Evolutionary conservation across 2,888 invertebrate genomes (phyloP).

Genomic region (Chaetogeoica ovagalla): DNA sequence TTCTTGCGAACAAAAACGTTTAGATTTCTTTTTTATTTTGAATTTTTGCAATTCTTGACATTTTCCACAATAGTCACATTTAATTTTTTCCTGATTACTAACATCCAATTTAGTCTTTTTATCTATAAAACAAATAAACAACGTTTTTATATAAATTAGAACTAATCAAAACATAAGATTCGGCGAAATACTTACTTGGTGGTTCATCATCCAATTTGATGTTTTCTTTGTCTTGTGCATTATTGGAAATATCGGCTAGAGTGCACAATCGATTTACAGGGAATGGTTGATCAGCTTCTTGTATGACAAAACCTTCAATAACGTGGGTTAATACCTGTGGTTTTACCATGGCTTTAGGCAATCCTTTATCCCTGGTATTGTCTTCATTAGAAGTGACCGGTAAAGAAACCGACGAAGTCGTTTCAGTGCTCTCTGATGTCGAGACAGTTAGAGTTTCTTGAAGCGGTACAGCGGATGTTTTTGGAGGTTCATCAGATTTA

Average conservation of each 20-base stretch:
- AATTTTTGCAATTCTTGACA: slow-evolving; percentile 44
- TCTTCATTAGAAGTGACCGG: slow-evolving; percentile 55
- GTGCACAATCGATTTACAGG: slow-evolving; percentile 72
- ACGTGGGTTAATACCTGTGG: slow-evolving; percentile 94
- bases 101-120: slow-evolving; percentile 56
- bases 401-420: slow-evolving; percentile 44
- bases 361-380: slow-evolving; percentile 56
- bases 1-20: slow-evolving; percentile 46
- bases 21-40: slow-evolving; percentile 43
- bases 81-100: slow-evolving; percentile 35
- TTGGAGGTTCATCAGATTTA: slow-evolving; percentile 56
- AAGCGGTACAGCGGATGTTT: slow-evolving; percentile 58
- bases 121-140: slow-evolving; percentile 56
- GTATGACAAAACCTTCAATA: slow-evolving; percentile 95
- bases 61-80: slow-evolving; percentile 48
- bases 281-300: slow-evolving; percentile 88
- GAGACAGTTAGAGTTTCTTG: slow-evolving; percentile 59
- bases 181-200: slow-evolving; percentile 23
- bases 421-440: slow-evolving; percentile 56
- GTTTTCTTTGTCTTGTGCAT: slow-evolving; percentile 28
- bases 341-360: slow-evolving; percentile 72
- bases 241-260: slow-evolving; percentile 59
- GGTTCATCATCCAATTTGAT: slow-evolving; percentile 39
- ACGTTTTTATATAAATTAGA: neutral
- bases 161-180: neutral